Percentiles rank a stretch among this genome's conserved stretches.
These are phyloP conservation scores for Xenopus laevis DNA, from an alignment of 2,113 vertebrate species.

Conservation along the genomic window DNA sequence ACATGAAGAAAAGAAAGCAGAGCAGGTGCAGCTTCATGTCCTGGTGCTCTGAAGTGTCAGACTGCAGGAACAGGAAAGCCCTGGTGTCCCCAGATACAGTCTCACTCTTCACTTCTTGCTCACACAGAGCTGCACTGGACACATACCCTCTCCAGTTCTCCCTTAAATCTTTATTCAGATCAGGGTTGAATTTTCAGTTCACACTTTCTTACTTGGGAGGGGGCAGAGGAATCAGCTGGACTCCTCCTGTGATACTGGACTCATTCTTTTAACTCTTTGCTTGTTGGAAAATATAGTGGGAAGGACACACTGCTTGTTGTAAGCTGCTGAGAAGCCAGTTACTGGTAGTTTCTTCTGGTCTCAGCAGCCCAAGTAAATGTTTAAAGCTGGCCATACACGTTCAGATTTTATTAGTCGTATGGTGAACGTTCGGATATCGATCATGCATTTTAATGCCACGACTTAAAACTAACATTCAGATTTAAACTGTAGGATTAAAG, in stretches of 20 bases:
- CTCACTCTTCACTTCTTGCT: neutral
- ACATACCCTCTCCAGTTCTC: conserved; percentile 23
- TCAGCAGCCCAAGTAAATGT: neutral
- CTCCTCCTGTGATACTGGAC: conserved; percentile 21
- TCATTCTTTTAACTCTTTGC: conserved; percentile 2
- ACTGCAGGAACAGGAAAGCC: neutral
- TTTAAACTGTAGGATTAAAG: no score
- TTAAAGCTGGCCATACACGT: no score
- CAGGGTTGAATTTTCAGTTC: conserved; percentile 55
- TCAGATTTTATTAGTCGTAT: no score
- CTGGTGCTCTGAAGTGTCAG: neutral
- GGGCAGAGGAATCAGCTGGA: conserved; percentile 13
- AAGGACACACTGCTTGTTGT: no score
- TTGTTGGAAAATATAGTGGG: neutral
- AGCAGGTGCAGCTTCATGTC: conserved; percentile 41
- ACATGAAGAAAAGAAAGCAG: conserved; percentile 52
- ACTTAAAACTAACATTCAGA: no score
- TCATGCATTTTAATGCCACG: no score
- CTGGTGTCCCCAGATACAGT: neutral
- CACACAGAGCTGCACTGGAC: conserved; percentile 46
- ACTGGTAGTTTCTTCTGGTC: conserved; percentile 5
- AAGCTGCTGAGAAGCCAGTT: neutral
- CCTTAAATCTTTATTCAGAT: conserved; percentile 60
- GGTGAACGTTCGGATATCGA: no score
- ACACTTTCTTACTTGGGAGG: conserved; percentile 56